Conservation (phyloP, 2,797 vertebrate species). For the Aselliscus stoliczkanus region DNA sequence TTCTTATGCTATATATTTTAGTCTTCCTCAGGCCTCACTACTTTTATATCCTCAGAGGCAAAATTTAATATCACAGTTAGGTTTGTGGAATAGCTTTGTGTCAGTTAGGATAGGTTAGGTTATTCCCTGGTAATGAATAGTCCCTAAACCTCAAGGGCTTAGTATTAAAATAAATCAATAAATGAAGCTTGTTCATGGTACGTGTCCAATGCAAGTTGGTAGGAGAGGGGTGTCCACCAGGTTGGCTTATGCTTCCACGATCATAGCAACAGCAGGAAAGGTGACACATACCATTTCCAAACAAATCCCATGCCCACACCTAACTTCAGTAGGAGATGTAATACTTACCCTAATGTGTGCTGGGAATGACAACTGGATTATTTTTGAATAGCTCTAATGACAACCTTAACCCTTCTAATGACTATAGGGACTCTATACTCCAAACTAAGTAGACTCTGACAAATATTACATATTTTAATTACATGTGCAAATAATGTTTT, state of each 20-base stretch:
- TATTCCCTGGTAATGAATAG: background rate
- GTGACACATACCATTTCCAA: background rate
- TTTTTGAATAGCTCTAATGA: background rate
- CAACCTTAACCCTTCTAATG: background rate
- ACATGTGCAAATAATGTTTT: background rate
- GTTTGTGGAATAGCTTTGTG: background rate
- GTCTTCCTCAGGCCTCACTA: background rate
- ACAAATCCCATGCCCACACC: background rate
- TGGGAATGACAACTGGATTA: background rate
- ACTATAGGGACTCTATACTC: background rate
- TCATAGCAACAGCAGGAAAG: background rate
- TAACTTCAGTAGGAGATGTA: background rate
- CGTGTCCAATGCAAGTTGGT: background rate
- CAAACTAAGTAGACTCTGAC: background rate
- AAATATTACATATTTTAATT: background rate
- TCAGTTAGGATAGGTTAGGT: background rate
- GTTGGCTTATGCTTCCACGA: background rate
- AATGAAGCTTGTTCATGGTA: background rate
- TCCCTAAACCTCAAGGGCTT: background rate
- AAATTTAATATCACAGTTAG: background rate
- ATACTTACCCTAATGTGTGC: background rate
- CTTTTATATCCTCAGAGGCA: background rate
- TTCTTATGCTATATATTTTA: background rate
- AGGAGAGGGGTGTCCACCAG: fast-evolving
- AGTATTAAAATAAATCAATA: background rate